phyloP scores from a whole-genome alignment of 2,888 invertebrate species.

The Asteroscopus sphinx region DNA sequence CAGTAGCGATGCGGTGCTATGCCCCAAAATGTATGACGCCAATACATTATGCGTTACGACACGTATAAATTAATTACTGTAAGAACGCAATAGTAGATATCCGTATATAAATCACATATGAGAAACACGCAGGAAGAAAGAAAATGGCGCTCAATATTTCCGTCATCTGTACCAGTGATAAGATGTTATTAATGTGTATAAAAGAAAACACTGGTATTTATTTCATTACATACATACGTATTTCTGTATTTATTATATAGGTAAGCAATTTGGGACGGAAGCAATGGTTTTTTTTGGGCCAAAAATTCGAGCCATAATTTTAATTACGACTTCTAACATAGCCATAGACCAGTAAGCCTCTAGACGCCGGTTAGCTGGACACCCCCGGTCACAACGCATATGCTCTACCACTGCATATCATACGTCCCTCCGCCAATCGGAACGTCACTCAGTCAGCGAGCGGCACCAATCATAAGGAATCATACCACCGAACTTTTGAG shows the following conservation, averaged over 20 bases:
- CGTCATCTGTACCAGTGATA: slow-evolving; percentile 26
- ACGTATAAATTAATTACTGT: slow-evolving; percentile 34
- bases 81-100: slow-evolving; percentile 13
- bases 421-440: too few species aligned
- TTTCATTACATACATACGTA: background rate
- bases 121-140: slow-evolving; percentile 17
- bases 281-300: too few species aligned
- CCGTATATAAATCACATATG: slow-evolving; percentile 24
- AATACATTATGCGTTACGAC: slow-evolving; percentile 4
- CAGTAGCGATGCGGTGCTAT: background rate
- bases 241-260: background rate
- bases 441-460: too few species aligned
- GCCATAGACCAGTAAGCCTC: too few species aligned
- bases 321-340: too few species aligned
- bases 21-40: background rate
- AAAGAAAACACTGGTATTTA: slow-evolving; percentile 3
- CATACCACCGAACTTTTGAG: too few species aligned
- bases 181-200: slow-evolving; percentile 22
- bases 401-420: too few species aligned
- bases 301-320: too few species aligned
- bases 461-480: too few species aligned
- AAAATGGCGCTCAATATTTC: slow-evolving; percentile 22
- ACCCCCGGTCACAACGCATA: too few species aligned
- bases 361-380: too few species aligned
- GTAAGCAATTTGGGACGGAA: too few species aligned